Evolutionary conservation across 2,888 invertebrate species (phyloP).

Genomic region (Argyra leucocephala): DNA sequence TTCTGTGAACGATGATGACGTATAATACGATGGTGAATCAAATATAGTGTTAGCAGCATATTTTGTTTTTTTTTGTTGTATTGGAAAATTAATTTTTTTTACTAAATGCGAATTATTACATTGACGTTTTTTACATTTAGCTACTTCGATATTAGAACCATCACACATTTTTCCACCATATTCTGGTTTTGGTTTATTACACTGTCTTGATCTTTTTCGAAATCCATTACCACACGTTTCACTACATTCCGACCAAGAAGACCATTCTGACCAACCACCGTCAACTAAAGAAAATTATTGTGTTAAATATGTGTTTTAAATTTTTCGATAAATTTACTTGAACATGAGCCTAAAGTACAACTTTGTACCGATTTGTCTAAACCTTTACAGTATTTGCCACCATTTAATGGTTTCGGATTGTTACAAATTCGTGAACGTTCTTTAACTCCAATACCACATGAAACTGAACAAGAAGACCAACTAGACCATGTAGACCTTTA

Average conservation of each 20-base stretch:
- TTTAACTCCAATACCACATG: conserved; percentile 37
- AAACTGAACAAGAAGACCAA: conserved; percentile 38
- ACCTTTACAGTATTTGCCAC: conserved; percentile 40
- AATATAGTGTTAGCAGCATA: background rate
- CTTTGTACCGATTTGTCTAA: conserved; percentile 23
- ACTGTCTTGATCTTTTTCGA: conserved; percentile 31
- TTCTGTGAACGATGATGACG: no score
- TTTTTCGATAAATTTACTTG: conserved; percentile 13
- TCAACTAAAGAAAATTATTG: conserved; percentile 15
- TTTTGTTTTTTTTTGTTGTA: background rate
- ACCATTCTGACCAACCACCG: conserved; percentile 37
- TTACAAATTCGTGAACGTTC: conserved; percentile 34
- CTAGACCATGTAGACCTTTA: conserved; percentile 38
- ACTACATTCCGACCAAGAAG: conserved; percentile 38
- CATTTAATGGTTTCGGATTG: conserved; percentile 36
- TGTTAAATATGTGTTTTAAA: background rate
- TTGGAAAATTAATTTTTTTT: background rate
- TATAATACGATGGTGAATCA: background rate
- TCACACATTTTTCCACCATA: conserved; percentile 41
- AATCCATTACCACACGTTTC: conserved; percentile 37
- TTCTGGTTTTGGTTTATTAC: conserved; percentile 35
- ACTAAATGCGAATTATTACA: conserved; percentile 15
- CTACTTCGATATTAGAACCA: conserved; percentile 28
- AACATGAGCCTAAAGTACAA: conserved; percentile 19
- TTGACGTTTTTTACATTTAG: conserved; percentile 19